Conservation (phyloP, 2,113 vertebrate genomes). For the Daubentonia madagascariensis region DNA sequence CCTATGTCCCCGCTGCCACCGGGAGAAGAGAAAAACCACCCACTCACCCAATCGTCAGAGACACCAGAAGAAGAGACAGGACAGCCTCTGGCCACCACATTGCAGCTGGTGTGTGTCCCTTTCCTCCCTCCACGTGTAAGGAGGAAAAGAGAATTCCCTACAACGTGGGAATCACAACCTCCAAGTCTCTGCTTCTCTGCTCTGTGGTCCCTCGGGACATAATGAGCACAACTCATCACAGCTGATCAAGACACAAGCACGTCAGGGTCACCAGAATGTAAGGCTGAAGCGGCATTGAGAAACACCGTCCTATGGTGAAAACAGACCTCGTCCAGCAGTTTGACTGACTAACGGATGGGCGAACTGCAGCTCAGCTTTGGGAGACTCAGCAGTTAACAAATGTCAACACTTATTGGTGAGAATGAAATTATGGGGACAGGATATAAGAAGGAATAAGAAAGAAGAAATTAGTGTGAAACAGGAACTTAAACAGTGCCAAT, state of each 20-base stretch:
- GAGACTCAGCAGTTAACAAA: constrained; percentile 29
- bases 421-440: constrained; percentile 48
- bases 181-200: neutral
- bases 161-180: accelerated
- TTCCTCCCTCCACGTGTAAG: neutral
- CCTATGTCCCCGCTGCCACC: accelerated
- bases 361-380: neutral
- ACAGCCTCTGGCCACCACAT: neutral
- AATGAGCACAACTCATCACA: accelerated
- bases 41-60: too few relatives aligned
- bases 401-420: constrained; percentile 40
- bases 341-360: neutral
- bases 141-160: neutral
- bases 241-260: accelerated
- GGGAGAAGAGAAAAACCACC: neutral
- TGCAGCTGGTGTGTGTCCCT: accelerated
- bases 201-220: accelerated
- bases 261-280: neutral
- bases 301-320: neutral
- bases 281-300: neutral
- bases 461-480: constrained; percentile 35
- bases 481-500: constrained; percentile 5
- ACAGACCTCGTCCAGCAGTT: neutral
- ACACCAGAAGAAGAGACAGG: neutral
- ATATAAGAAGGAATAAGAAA: constrained; percentile 38